Evolutionary conservation across 2,888 invertebrate species (phyloP), one percentile per base, ranked within the genome.

Genomic region (Pyrrhosoma nymphula): DNA sequence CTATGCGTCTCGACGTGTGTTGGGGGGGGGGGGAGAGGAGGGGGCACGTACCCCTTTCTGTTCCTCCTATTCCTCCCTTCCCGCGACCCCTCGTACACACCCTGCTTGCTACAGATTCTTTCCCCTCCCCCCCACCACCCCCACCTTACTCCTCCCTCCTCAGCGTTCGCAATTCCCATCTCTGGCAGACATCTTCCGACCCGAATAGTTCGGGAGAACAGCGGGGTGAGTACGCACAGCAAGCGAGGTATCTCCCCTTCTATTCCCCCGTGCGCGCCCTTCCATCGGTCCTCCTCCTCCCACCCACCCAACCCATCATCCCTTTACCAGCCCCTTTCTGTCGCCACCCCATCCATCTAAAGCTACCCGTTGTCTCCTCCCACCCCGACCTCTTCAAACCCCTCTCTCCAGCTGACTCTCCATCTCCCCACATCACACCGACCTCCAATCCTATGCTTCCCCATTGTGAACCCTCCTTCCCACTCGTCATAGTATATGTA

Each of bases 261-360:
- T 12, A 60, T 47, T 35, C 35, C 47, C 88, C 39, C 56, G 1
- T n/a, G 6, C 63, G 18, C 63, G 18, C 63, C 20, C 63, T 39
- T 23, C 63, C 91, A 39, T 69, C 47, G 69, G 69, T 69, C 47
- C 47, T 26, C 47, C 47, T 47, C 47, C 47, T 47, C 47, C 47
- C 47, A 2, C 47, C 8, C 39, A 20, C 60, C 93, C 69, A 20
- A 82, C 30, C 82, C 82, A 82, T 82, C 82, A 82, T 82, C 82
- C 82, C 82, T 82, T 82, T 82, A 60, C 39, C 23, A 63, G 63
- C 91, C 91, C 91, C 39, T 91, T 91, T 69, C 91, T 23, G 35
- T 91, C 91, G 56, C n/a, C 47, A 56, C 89, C 89, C 47, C 89
- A 30, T 91, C 91, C 82, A 82, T 82, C 82, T 82, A 69, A 69